Base-by-base conservation (phyloP, 2,797 vertebrate species). In the Pteronotus mesoamericanus region DNA sequence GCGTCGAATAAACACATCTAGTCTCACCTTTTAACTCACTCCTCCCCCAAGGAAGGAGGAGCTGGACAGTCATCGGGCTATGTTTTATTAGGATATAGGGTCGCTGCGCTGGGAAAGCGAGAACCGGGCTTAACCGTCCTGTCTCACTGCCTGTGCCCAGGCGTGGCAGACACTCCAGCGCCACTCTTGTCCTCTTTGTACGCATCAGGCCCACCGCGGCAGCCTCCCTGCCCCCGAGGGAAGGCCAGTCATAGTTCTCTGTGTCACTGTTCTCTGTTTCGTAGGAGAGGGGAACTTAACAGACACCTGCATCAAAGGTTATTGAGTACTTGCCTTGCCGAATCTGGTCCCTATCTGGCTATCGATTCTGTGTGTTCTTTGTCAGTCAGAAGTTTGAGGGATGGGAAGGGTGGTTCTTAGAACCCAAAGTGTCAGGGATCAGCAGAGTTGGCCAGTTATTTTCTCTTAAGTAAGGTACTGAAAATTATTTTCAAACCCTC, bases 381-480 rank as follows among this genome's bases (percentile, higher is more conserved):
- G 51, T 48, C 53, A 84, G 46, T 71, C 18, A 82, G n/a, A 84
- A 83, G 55, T 89, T 12, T 89, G 48, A 93, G 93, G 79, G 51
- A 42, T 42, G 68, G 57, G 80, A 94, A 80, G 37, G 11, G 61
- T 39, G 32, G 26, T 61, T 83, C 86, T 86, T 42, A 51, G 24
- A 75, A 44, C 66, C 16, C 86, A 39, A 90, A 51, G 48, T 55
- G 72, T 34, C 26, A 42, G 37, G 26, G 24, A 88, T 55, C 29
- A 79, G 24, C 1, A 57, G 61, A 71, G 29, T 61, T 19, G 18
- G 71, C 46, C 18, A 14, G 29, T 19, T 89, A 57, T 87, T 93
- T 77, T 91, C 92, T 93, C 72, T 93, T 11, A 92, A 94, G 16
- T 64, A 53, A 77, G 84, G 96, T 44, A 48, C 46, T 37, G 82